Evolutionary conservation across 2,113 vertebrate genomes (phyloP).

Genomic region (Ciconia stormi): DNA sequence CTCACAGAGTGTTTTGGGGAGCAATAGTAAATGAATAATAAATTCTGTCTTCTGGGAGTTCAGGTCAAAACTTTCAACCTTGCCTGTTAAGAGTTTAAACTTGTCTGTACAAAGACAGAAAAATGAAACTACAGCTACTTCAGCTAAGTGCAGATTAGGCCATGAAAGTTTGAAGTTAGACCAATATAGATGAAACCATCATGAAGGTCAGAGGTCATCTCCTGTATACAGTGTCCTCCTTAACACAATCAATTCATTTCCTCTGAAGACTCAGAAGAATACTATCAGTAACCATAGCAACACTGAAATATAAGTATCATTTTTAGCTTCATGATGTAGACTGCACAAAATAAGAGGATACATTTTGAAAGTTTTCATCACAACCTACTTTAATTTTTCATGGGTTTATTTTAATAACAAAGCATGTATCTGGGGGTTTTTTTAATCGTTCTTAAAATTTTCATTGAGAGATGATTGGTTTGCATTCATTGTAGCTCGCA

Average conservation of each 20-base stretch:
- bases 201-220: not conserved
- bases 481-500: not conserved
- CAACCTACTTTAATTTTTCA: not conserved
- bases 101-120: not conserved
- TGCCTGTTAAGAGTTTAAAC: not conserved
- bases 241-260: not conserved
- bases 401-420: conserved; percentile 9
- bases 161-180: not conserved
- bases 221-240: not conserved
- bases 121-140: not conserved
- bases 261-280: conserved; percentile 36
- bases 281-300: conserved; percentile 58
- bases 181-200: not conserved
- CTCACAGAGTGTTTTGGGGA: not conserved
- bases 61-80: not conserved
- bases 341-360: conserved; percentile 4
- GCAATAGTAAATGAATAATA: not conserved
- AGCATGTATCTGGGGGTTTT: not conserved
- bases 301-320: conserved; percentile 28
- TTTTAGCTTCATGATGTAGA: conserved; percentile 45
- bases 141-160: not conserved
- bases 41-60: not conserved
- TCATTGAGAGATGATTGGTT: not conserved
- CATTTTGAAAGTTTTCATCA: conserved; percentile 3
- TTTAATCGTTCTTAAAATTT: not conserved